Evolutionary conservation across 2,888 invertebrate species (phyloP), one percentile per base, ranked within the genome.

Genomic region (Andrena bucephala): DNA sequence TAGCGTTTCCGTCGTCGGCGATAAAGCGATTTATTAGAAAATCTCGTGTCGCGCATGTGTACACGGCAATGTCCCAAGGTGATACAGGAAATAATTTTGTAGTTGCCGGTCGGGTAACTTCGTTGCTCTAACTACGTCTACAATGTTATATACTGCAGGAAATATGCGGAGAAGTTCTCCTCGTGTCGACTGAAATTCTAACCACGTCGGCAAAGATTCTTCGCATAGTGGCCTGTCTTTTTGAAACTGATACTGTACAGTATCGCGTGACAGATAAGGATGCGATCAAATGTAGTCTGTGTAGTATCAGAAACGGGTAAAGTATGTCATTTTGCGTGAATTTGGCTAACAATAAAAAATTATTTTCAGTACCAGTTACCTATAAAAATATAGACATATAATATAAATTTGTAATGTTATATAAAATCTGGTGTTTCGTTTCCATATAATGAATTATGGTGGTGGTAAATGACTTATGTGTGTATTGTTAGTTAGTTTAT

Each of bases 81-180:
- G 78, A 72, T 62, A 59, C 48, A 50, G 59, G 72, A 63, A 78
- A 81, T 68, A 81, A 81, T 81, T 81, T 78, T 27, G 36, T 72
- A 68, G 78, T 68, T 65, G 72, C 63, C 75, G 8, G 69, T 65
- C 65, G 27, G 10, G 24, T 69, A 78, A 81, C 57, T 65, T 72
- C 50, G 72, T 81, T 78, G 36, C 50, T 33, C 62, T 72, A 81
- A 78, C 52, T 78, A 68, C 50, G 16, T 72, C 63, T 50, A 59
- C 57, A 20, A 42, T 63, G 78, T 72, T 67, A 68, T 31, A 72
- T 16, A 67, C 52, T 54, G 20, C 16, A 57, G 50, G 31, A 80
- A 70, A 62, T 71, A 67, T 71, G 54, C 62, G 27, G 33, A 42
- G 48, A 78, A 78, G 48, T 48, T 81, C 27, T 16, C 7, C 27